Conservation (phyloP, 2,888 invertebrate species). For the Hermaeophaga mercurialis region DNA sequence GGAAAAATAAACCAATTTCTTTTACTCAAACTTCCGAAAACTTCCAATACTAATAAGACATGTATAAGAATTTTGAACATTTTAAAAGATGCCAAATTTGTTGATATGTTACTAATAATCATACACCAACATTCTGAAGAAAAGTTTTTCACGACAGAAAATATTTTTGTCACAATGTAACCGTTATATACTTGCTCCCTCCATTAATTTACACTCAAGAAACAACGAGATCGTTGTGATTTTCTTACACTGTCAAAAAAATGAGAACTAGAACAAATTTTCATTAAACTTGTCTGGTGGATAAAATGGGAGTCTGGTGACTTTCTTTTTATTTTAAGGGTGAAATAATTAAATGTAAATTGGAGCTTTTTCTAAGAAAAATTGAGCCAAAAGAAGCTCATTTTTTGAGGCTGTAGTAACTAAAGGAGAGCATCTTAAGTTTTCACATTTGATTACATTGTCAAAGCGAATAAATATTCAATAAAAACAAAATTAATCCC, state of each 20-base stretch:
- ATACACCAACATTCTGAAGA: neutral
- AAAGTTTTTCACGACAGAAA: neutral
- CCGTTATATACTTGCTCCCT: conserved; percentile 3
- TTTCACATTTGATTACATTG: too few relatives aligned
- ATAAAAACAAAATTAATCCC: too few relatives aligned
- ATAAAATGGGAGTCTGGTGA: too few relatives aligned
- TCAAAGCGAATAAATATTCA: too few relatives aligned
- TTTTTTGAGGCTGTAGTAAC: too few relatives aligned
- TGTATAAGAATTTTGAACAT: conserved; percentile 12
- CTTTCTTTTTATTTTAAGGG: too few relatives aligned
- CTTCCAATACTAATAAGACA: conserved; percentile 2
- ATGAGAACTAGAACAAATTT: too few relatives aligned
- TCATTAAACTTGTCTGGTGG: too few relatives aligned
- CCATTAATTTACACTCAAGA: conserved; percentile 2
- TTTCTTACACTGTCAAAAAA: conserved; percentile 3
- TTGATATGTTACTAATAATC: conserved; percentile 1
- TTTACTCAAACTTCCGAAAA: conserved; percentile 8
- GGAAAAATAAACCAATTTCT: conserved; percentile 7
- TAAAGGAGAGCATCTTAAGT: too few relatives aligned
- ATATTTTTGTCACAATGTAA: neutral
- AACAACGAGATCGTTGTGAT: conserved; percentile 2
- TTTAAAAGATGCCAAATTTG: conserved; percentile 1
- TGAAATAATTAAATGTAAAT: too few relatives aligned
- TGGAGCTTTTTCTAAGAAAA: too few relatives aligned
- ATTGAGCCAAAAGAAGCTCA: too few relatives aligned